phyloP scores from a whole-genome alignment of 53 echinoderm and acorn worm species.

The Paracentrotus lividus region DNA sequence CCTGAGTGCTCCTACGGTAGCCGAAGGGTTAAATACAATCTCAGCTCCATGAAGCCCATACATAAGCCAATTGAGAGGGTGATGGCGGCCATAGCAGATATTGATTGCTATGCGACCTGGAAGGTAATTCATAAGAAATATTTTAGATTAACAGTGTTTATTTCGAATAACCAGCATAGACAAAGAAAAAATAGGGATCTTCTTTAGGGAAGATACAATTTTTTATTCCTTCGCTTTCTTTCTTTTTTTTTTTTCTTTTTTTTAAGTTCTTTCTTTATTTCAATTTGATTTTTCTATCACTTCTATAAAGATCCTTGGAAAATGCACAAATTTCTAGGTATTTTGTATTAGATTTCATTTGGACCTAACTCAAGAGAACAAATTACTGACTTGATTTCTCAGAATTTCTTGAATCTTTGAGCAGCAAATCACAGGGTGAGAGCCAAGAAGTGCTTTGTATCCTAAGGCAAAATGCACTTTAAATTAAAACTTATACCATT shows the following conservation, averaged over 20 bases:
- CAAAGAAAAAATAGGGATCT: neutral
- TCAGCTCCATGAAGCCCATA: constrained; percentile 95
- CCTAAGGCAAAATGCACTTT: no score
- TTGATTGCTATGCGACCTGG: constrained; percentile 96
- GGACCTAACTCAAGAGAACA: no score
- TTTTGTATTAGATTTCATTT: no score
- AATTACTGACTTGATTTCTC: no score
- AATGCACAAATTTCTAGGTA: no score
- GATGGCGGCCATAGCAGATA: constrained; percentile 97
- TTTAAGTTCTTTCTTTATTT: neutral
- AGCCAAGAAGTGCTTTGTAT: no score
- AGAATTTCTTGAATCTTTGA: no score
- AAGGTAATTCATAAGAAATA: neutral
- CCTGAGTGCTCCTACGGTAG: constrained; percentile 97
- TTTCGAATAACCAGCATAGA: neutral
- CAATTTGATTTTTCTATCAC: no score
- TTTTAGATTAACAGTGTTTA: no score
- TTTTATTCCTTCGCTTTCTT: neutral
- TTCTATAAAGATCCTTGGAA: no score
- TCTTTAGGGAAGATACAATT: neutral
- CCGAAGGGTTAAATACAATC: constrained; percentile 98
- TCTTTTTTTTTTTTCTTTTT: neutral
- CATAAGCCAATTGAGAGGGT: constrained; percentile 95
- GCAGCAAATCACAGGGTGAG: no score
- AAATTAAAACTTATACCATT: no score